phyloP scores from a whole-genome alignment of 2,113 vertebrate species.

The Heterotis niloticus region DNA sequence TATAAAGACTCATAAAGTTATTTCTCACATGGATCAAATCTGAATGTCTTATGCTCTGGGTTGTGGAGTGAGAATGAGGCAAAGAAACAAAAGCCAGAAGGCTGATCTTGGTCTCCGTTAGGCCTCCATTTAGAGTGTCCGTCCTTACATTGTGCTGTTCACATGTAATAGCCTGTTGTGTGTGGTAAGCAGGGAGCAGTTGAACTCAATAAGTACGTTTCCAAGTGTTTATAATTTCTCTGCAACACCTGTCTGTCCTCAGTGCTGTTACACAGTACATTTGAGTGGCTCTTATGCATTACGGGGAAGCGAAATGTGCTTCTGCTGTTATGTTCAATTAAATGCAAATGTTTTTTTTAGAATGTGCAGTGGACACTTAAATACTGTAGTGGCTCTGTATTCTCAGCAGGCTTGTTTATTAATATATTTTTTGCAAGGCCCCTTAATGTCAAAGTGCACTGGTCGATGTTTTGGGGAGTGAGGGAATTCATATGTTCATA shows the following conservation, averaged over 20 bases:
- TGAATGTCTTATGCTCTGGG: not conserved
- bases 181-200: not conserved
- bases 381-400: not conserved
- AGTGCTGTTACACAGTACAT: conserved; percentile 24
- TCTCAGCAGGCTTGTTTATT: not conserved
- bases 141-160: not conserved
- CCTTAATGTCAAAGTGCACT: conserved; percentile 34
- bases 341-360: conserved; percentile 29
- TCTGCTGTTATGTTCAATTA: conserved; percentile 28
- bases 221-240: not conserved
- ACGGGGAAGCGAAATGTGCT: not conserved
- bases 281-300: not conserved
- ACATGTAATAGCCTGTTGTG: not conserved
- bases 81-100: not conserved
- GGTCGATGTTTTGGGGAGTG: not conserved
- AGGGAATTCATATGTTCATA: not conserved
- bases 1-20: no score
- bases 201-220: not conserved
- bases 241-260: conserved; percentile 26
- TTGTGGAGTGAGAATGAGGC: not conserved
- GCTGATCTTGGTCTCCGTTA: conserved; percentile 18
- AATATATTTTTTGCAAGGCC: no score
- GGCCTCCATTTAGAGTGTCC: conserved; percentile 19
- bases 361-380: not conserved
- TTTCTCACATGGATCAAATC: no score